Percentiles rank a stretch among this genome's conserved stretches.
Conservation (phyloP, 2,888 invertebrate species). For the Heliconius cydno region DNA sequence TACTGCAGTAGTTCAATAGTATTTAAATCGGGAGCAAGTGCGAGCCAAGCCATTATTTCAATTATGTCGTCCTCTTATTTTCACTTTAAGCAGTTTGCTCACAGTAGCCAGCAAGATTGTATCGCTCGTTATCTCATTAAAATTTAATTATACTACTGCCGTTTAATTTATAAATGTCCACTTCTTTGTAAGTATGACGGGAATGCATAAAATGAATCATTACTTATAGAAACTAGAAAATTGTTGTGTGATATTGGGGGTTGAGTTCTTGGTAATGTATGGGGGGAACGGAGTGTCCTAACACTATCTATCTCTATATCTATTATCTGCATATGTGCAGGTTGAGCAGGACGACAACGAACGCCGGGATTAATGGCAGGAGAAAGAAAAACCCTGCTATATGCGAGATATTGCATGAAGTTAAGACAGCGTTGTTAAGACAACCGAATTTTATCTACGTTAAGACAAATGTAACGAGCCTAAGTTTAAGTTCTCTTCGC, state of each 20-base stretch:
- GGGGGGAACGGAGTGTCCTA: too few species aligned
- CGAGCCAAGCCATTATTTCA: constrained; percentile 25
- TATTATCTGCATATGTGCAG: too few species aligned
- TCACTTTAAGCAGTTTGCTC: constrained; percentile 13
- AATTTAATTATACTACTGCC: background rate
- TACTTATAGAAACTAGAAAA: background rate
- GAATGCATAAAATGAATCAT: background rate
- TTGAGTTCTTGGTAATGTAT: background rate
- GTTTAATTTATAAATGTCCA: background rate
- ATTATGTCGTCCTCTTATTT: constrained; percentile 23
- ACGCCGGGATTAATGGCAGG: too few species aligned
- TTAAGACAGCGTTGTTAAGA: too few species aligned
- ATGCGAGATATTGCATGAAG: too few species aligned
- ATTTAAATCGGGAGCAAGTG: constrained; percentile 25
- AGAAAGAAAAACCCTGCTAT: too few species aligned
- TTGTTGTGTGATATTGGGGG: background rate
- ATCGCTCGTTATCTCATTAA: constrained; percentile 24
- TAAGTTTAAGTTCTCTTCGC: too few species aligned
- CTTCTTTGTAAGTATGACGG: background rate
- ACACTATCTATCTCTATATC: too few species aligned
- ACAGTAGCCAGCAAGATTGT: constrained; percentile 16
- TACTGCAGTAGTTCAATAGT: constrained; percentile 26
- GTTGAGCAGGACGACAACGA: too few species aligned
- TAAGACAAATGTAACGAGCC: too few species aligned
- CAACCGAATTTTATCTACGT: too few species aligned